Evolutionary conservation across 2,888 invertebrate genomes (phyloP).

Genomic region (Antitype chi): DNA sequence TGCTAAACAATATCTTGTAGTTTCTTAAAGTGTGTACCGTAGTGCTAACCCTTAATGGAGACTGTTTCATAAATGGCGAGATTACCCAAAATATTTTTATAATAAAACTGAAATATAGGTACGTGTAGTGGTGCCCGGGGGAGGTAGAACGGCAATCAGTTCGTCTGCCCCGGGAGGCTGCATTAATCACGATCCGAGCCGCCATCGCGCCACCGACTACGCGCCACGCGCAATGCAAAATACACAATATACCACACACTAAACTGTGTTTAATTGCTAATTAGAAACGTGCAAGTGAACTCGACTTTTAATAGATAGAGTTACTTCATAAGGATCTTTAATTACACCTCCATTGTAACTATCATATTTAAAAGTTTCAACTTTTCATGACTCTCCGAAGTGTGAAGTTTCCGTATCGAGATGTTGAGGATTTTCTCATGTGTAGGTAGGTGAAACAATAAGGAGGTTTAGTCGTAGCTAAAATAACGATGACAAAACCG

Average conservation of each 20-base stretch:
- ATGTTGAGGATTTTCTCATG: neutral
- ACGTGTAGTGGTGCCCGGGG: conserved; percentile 68
- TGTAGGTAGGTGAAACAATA: neutral
- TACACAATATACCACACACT: conserved; percentile 52
- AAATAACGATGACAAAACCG: conserved; percentile 24
- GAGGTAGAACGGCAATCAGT: conserved; percentile 80
- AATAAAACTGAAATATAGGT: conserved; percentile 63
- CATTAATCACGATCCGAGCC: conserved; percentile 79
- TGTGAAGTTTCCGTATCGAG: neutral
- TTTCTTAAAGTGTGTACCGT: neutral
- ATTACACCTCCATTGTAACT: neutral
- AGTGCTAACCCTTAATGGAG: neutral
- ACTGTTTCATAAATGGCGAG: conserved; percentile 38
- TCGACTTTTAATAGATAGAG: neutral
- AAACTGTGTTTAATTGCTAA: conserved; percentile 66
- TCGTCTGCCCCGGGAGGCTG: conserved; percentile 78
- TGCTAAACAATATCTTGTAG: neutral
- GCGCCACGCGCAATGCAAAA: conserved; percentile 62
- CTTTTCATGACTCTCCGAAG: neutral
- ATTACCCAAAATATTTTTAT: conserved; percentile 57
- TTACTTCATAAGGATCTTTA: neutral
- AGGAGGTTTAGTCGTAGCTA: neutral
- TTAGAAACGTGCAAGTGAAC: conserved; percentile 47
- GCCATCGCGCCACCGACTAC: conserved; percentile 53
- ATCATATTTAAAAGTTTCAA: neutral